Conservation (phyloP, 2,888 invertebrate genomes). For the Eupithecia subumbrata region DNA sequence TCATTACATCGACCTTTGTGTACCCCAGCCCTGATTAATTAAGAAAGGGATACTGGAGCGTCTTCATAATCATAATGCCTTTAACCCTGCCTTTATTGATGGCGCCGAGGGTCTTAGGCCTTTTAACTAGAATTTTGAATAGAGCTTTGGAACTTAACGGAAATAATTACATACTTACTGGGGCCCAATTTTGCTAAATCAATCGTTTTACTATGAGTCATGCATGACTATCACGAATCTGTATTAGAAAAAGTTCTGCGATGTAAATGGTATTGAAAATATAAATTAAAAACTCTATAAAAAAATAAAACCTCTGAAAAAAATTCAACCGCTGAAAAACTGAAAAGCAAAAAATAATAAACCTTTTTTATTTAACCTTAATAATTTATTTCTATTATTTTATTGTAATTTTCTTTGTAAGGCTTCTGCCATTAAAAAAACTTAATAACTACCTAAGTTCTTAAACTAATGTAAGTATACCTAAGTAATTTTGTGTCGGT, state of each 20-base stretch:
- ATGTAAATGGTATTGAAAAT: not conserved
- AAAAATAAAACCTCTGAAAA: too few species aligned
- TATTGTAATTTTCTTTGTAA: too few species aligned
- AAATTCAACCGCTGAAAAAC: too few species aligned
- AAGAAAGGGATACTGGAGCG: constrained; percentile 19
- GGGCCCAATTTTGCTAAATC: not conserved
- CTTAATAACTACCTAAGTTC: too few species aligned
- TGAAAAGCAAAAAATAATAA: too few species aligned
- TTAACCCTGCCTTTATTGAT: not conserved
- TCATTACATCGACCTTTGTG: constrained; percentile 31
- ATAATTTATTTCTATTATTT: too few species aligned
- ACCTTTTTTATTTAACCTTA: too few species aligned
- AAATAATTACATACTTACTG: not conserved
- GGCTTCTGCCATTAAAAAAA: too few species aligned
- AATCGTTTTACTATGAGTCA: not conserved
- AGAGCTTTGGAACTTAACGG: not conserved
- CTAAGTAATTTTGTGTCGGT: too few species aligned
- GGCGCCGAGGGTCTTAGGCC: not conserved
- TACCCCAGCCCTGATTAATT: constrained; percentile 33
- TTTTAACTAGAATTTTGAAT: constrained; percentile 1
- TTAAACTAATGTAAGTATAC: too few species aligned
- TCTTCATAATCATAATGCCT: constrained; percentile 15
- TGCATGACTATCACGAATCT: not conserved
- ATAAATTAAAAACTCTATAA: too few species aligned
- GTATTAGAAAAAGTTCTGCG: not conserved